Evolutionary conservation across 2,113 vertebrate genomes (phyloP).

Genomic region (Delphinapterus leucas): DNA sequence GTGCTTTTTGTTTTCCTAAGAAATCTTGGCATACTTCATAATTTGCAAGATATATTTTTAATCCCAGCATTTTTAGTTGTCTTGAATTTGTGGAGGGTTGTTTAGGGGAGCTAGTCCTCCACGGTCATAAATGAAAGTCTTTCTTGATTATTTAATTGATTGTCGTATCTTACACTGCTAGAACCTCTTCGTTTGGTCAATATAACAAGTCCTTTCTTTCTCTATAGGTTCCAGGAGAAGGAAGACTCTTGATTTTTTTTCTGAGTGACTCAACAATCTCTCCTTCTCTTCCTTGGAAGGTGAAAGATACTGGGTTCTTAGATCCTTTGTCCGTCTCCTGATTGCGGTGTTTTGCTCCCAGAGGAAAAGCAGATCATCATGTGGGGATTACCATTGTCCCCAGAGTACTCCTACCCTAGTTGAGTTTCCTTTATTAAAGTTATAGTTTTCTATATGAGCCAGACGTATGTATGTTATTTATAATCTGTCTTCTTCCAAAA

Average conservation of each 20-base stretch:
- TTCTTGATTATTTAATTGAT: background rate
- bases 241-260: conserved; percentile 87
- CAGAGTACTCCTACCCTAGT: background rate
- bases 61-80: background rate
- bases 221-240: conserved; percentile 89
- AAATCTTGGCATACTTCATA: background rate
- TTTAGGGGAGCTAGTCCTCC: background rate
- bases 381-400: background rate
- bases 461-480: background rate
- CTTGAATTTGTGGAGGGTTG: background rate
- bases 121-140: background rate
- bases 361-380: background rate
- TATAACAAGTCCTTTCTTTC: conserved; percentile 43
- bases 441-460: conserved; percentile 31
- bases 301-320: background rate
- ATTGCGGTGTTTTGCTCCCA: background rate
- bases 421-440: conserved; percentile 56
- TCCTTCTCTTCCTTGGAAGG: background rate
- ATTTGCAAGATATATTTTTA: background rate
- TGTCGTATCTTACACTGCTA: background rate
- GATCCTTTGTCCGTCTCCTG: background rate
- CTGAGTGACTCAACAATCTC: background rate
- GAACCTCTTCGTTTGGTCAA: background rate
- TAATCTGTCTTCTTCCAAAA: conserved; percentile 24
- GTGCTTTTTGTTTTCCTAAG: background rate